A percentile compares a stretch with the other conserved stretches of the same genome.
These are phyloP conservation scores for Canis aureus DNA, from an alignment of 2,113 vertebrate genomes.

Conservation along the genomic window DNA sequence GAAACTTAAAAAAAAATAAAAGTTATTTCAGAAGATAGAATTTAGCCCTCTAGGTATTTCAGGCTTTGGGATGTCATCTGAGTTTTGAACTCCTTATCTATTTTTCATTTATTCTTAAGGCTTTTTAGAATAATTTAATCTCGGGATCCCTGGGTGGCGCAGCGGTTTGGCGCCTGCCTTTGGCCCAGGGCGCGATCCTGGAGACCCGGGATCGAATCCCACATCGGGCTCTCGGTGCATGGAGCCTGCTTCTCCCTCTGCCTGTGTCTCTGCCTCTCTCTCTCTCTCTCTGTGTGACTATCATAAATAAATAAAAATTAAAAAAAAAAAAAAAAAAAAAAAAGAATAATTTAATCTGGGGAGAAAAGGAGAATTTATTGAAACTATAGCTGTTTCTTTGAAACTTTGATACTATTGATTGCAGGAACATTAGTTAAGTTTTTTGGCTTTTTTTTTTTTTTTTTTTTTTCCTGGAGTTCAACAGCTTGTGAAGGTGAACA, in stretches of 20 bases:
- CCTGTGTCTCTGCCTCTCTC: too few species aligned
- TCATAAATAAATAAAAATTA: too few species aligned
- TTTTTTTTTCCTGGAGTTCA: slow-evolving; percentile 67
- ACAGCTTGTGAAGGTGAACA: not conserved
- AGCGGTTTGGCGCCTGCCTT: too few species aligned
- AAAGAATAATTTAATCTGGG: slow-evolving; percentile 53
- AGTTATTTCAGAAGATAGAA: slow-evolving; percentile 78
- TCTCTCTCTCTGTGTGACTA: too few species aligned
- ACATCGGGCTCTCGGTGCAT: too few species aligned
- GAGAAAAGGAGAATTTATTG: not conserved
- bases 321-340: too few species aligned
- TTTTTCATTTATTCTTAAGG: slow-evolving; percentile 55
- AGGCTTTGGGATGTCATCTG: not conserved
- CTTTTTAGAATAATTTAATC: slow-evolving; percentile 62
- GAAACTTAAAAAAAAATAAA: slow-evolving; percentile 70
- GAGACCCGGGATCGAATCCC: too few species aligned
- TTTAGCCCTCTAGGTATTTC: slow-evolving; percentile 64
- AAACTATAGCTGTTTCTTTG: slow-evolving; percentile 72
- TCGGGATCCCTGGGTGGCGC: too few species aligned
- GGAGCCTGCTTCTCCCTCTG: too few species aligned
- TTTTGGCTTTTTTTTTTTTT: slow-evolving; percentile 75
- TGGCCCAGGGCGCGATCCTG: too few species aligned
- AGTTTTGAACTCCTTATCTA: slow-evolving; percentile 66
- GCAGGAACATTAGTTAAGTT: slow-evolving; percentile 71
- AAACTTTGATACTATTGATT: slow-evolving; percentile 75